These are phyloP conservation scores for Umimayanthus kanabou DNA, from an alignment of 92 coral and sea anemone genomes.

Conservation along the genomic window DNA sequence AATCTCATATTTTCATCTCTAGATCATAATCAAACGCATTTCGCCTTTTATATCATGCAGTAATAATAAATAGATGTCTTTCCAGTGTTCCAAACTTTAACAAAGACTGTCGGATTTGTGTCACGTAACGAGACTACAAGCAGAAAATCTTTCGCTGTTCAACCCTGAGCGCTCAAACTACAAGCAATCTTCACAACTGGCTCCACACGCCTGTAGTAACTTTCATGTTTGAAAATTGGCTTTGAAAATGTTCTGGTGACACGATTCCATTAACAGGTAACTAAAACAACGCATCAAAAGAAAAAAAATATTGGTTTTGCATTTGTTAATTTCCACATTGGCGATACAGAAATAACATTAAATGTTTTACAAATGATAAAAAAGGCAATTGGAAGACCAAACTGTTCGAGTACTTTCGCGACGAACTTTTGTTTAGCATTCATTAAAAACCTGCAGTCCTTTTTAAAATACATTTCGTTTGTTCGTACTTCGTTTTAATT, in stretches of 20 bases:
- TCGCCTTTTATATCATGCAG: conserved; percentile 11
- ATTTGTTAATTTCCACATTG: conserved; percentile 16
- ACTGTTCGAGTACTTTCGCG: conserved; percentile 30
- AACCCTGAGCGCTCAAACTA: neutral
- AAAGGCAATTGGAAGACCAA: conserved; percentile 9
- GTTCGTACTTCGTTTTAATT: neutral
- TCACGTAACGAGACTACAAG: conserved; percentile 11
- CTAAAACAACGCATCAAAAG: neutral
- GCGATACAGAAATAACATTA: conserved; percentile 17
- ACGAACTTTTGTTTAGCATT: conserved; percentile 5
- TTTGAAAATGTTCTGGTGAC: neutral
- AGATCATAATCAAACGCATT: conserved; percentile 17
- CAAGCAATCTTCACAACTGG: conserved; percentile 7
- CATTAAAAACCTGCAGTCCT: neutral
- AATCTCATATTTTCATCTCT: conserved; percentile 2
- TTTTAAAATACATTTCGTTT: neutral
- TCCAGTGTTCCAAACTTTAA: conserved; percentile 1
- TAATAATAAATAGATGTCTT: neutral
- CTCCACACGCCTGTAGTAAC: neutral
- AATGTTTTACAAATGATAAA: conserved; percentile 23
- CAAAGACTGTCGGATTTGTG: conserved; percentile 6
- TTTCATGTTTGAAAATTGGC: neutral
- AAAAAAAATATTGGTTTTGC: conserved; percentile 31
- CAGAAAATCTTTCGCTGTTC: neutral
- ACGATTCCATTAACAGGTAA: neutral